Base-by-base conservation (phyloP, 2,888 invertebrate genomes). In the Hydriomena furcata region DNA sequence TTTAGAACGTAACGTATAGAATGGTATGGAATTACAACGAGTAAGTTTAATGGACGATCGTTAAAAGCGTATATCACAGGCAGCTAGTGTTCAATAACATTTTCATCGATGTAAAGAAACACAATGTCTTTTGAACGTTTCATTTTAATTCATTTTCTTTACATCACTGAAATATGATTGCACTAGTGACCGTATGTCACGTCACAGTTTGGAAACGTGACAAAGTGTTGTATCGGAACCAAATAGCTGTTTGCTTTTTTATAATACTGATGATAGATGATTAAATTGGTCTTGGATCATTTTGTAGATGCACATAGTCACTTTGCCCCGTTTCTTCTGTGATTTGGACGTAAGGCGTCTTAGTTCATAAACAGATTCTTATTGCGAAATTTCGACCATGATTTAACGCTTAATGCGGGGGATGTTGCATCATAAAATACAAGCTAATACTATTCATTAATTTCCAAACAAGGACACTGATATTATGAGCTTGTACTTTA, bases 31-130 rank as follows among this genome's bases (percentile, higher is more conserved):
- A 63, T 69, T 68, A 73, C 63, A 71, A n/a, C n/a, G n/a, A n/a
- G n/a, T 66, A 76, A 73, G 75, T 73, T 73, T 70, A 73, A 79
- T 89, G 89, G 89, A 89, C 89, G 88, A 85, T 84, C 74, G 71
- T 81, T 81, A 80, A 79, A 88, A 90, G 89, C 88, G 88, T 87
- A 87, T 88, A 86, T 87, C 84, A 85, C 86, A 79, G 82, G 77
- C 76, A 79, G 83, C 79, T 60, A 55, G 56, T 56, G 55, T 30
- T 50, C 36, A 41, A 42, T 32, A 43, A 46, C 46, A 55, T 54
- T 17, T 49, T 32, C 38, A 43, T 50, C 34, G 49, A 54, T 42
- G 46, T 28, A 27, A 8, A 38, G 28, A 47, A 7, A 35, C 11
- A 34, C 17, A 7, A 43, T 21, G 20, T 27, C 25, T 20, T 7